A percentile compares a stretch with the other conserved stretches of the same genome.
These are phyloP conservation scores for Tiaroga cobitis DNA, from an alignment of 2,797 vertebrate genomes.

Conservation along the genomic window DNA sequence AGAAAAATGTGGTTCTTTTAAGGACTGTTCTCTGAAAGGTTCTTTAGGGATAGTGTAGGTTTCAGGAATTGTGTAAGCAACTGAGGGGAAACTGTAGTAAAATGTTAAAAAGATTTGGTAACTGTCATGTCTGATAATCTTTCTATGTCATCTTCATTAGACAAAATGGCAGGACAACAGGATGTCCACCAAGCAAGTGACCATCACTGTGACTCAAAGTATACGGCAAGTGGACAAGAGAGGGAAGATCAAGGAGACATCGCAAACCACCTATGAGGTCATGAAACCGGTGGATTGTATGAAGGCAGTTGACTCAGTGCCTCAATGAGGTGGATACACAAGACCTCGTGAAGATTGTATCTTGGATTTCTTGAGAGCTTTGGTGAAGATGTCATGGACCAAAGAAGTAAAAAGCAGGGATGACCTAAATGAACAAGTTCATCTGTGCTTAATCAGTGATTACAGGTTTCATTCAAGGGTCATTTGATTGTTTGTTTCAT, in stretches of 20 bases:
- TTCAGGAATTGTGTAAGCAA: neutral
- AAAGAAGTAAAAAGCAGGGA: slow-evolving; percentile 38
- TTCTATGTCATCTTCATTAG: slow-evolving; percentile 56
- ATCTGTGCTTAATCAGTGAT: slow-evolving; percentile 11
- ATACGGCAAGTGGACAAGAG: slow-evolving; percentile 81
- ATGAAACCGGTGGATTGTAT: slow-evolving; percentile 74
- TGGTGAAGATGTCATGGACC: slow-evolving; percentile 34
- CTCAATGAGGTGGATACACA: slow-evolving; percentile 26
- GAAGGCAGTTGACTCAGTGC: slow-evolving; percentile 67
- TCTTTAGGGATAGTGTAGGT: neutral
- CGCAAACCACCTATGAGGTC: slow-evolving; percentile 78
- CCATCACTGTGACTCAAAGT: slow-evolving; percentile 83
- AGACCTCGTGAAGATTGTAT: slow-evolving; percentile 1
- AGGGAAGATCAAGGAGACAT: slow-evolving; percentile 77
- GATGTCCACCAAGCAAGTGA: slow-evolving; percentile 84
- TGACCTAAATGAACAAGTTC: slow-evolving; percentile 34
- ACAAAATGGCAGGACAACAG: slow-evolving; percentile 83
- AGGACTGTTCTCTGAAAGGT: neutral
- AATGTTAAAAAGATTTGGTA: neutral
- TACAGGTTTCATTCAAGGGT: slow-evolving; percentile 5
- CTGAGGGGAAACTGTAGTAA: neutral
- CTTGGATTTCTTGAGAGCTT: slow-evolving; percentile 13
- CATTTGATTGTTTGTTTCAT: neutral
- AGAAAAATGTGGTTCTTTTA: neutral
- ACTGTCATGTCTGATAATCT: slow-evolving; percentile 6